Base-by-base conservation (phyloP, 2,113 vertebrate genomes). In the Aspidoscelis tigris region DNA sequence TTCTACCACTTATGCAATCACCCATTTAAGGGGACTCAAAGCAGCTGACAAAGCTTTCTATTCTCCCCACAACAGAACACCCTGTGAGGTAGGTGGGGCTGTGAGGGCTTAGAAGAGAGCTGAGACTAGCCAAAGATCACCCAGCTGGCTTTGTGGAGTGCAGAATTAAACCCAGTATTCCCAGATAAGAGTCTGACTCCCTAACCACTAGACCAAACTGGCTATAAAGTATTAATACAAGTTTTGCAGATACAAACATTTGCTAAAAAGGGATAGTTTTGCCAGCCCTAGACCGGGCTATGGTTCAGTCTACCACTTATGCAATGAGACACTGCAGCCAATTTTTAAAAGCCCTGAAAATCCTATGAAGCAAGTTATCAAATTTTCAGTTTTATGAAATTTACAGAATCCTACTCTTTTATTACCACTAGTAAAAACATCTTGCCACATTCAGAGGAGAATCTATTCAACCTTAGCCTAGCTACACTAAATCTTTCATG, bases 401-500 rank as follows among this genome's bases (percentile, higher is more conserved):
- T 92, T 91, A 89, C 50, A 88, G 0, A 0, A 92, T 88, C 89
- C 86, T 75, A 58, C 83, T 89, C 85, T 87, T 92, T 82, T 80
- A 86, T 84, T 89, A 91, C 58, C 24, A 55, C 84, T 68, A 79
- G 84, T 71, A 68, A 77, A 74, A 81, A 90, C 87, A 75, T n/a
- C 87, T 84, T 88, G 70, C 86, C 85, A 87, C 87, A 89, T 84
- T 81, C 80, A 75, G 39, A 69, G 68, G 76, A 84, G 61, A 50
- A 71, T 91, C 82, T 84, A 65, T 82, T 87, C 76, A 73, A 82
- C 84, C 89, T 83, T 87, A 79, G 21, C 73, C 53, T 64, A 83
- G 78, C 88, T 87, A 88, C 53, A 78, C 89, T 88, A 92, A 91
- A 44, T 24, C 47, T 90, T 85, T 91, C 86, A 87, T 82, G 89